Evolutionary conservation across 1,140 invertebrate species (phyloP).

Genomic region (Aphelenchoides fujianensis): DNA sequence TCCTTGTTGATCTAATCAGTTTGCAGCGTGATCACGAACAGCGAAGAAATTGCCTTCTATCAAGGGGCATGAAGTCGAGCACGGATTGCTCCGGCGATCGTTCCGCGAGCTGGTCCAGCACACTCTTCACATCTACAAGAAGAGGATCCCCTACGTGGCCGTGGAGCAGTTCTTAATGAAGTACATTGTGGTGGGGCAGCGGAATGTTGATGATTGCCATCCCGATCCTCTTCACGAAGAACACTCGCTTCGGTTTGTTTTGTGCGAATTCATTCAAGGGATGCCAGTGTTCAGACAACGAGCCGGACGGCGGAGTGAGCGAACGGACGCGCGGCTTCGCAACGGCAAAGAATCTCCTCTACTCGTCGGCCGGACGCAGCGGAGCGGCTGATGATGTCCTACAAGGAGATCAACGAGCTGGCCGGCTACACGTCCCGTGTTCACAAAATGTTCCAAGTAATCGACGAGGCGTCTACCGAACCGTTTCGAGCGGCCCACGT

Average conservation of each 20-base stretch:
- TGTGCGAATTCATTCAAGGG: no score
- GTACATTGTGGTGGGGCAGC: constrained; percentile 94
- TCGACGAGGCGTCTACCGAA: constrained; percentile 60
- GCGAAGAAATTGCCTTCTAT: constrained; percentile 98
- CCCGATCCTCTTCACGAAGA: constrained; percentile 64
- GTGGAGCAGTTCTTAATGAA: constrained; percentile 98
- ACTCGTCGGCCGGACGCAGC: constrained; percentile 89
- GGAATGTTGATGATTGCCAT: constrained; percentile 71
- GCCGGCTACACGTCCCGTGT: constrained; percentile 90
- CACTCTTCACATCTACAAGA: constrained; percentile 79
- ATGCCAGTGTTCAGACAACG: constrained; percentile 58
- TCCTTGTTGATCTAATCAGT: no score
- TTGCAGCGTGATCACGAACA: constrained; percentile 89
- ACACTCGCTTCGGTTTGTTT: constrained; percentile 28
- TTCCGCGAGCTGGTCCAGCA: constrained; percentile 77
- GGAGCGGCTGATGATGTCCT: constrained; percentile 95
- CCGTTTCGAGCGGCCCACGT: constrained; percentile 69
- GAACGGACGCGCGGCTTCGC: constrained; percentile 89
- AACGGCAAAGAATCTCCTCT: constrained; percentile 85
- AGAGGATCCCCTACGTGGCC: constrained; percentile 94
- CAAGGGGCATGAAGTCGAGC: constrained; percentile 84
- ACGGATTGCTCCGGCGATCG: constrained; percentile 76
- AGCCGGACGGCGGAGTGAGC: constrained; percentile 72
- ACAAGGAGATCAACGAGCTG: constrained; percentile 89
- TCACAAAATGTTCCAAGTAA: constrained; percentile 76